These are phyloP conservation scores for Nannospalax galili DNA, from an alignment of 2,113 vertebrate species.

Conservation along the genomic window DNA sequence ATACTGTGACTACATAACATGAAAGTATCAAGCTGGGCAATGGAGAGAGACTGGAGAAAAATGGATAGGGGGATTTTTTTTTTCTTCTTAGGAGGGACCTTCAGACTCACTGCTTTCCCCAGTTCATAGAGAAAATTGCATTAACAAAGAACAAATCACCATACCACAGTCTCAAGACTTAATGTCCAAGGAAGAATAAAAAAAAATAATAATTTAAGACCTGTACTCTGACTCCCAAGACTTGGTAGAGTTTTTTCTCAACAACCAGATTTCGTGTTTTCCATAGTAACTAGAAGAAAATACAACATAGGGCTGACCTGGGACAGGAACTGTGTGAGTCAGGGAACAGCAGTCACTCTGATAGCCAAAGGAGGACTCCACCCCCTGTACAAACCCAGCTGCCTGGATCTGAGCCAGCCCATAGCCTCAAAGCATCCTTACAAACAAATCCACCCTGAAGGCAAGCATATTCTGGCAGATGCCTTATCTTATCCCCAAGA, in stretches of 20 bases:
- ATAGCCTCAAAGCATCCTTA: constrained; percentile 65
- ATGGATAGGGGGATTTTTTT: background rate
- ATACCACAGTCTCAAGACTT: background rate
- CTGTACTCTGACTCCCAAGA: background rate
- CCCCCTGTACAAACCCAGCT: constrained; percentile 56
- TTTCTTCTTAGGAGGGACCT: background rate
- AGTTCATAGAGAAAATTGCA: background rate
- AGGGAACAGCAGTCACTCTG: background rate
- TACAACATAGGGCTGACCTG: background rate
- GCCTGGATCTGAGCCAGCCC: background rate
- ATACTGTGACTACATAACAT: background rate
- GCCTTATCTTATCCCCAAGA: constrained; percentile 52
- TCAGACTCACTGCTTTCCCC: background rate
- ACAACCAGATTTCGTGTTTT: constrained; percentile 33
- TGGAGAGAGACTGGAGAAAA: background rate
- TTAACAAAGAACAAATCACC: background rate
- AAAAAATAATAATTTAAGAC: background rate
- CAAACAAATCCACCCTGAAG: constrained; percentile 70
- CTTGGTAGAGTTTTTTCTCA: background rate
- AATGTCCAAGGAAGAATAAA: constrained; percentile 18
- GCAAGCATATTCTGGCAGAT: constrained; percentile 61
- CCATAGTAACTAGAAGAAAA: constrained; percentile 54
- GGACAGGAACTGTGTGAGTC: constrained; percentile 53
- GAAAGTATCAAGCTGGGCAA: background rate
- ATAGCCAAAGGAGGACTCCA: constrained; percentile 31